Evolutionary conservation across 2,797 vertebrate species (phyloP).

Genomic region (Hephaestus fuliginosus): DNA sequence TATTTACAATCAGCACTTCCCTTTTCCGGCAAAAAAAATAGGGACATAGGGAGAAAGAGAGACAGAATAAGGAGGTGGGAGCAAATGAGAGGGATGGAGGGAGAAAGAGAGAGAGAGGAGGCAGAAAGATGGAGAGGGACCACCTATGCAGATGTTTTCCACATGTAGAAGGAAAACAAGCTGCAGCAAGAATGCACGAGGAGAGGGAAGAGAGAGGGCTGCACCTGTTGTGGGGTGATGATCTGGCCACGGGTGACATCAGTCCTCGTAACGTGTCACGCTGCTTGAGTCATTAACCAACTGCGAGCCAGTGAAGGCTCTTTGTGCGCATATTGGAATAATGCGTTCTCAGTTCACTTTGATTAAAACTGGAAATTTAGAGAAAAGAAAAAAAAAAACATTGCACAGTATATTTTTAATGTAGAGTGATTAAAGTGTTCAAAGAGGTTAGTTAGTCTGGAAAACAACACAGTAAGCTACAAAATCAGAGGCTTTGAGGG

Average conservation of each 20-base stretch:
- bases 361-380: slow-evolving; percentile 6
- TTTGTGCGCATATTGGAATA: slow-evolving; percentile 4
- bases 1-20: slow-evolving; percentile 82
- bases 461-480: background rate
- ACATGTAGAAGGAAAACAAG: slow-evolving; percentile 76
- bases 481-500: background rate
- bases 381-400: background rate
- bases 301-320: slow-evolving; percentile 22
- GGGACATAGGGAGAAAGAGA: slow-evolving; percentile 26
- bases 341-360: slow-evolving; percentile 9
- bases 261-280: slow-evolving; percentile 45
- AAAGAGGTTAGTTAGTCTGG: background rate
- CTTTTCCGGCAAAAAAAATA: slow-evolving; percentile 54
- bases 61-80: slow-evolving; percentile 54
- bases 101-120: slow-evolving; percentile 23
- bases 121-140: slow-evolving; percentile 58
- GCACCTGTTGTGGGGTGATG: slow-evolving; percentile 78
- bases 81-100: slow-evolving; percentile 48
- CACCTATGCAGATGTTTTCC: slow-evolving; percentile 86
- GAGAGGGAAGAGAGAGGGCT: slow-evolving; percentile 46
- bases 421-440: background rate
- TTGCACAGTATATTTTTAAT: background rate
- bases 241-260: slow-evolving; percentile 67
- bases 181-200: slow-evolving; percentile 59
- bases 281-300: slow-evolving; percentile 56